phyloP scores from a whole-genome alignment of 2,888 invertebrate genomes.

The Caenorhabditis drosophilae region DNA sequence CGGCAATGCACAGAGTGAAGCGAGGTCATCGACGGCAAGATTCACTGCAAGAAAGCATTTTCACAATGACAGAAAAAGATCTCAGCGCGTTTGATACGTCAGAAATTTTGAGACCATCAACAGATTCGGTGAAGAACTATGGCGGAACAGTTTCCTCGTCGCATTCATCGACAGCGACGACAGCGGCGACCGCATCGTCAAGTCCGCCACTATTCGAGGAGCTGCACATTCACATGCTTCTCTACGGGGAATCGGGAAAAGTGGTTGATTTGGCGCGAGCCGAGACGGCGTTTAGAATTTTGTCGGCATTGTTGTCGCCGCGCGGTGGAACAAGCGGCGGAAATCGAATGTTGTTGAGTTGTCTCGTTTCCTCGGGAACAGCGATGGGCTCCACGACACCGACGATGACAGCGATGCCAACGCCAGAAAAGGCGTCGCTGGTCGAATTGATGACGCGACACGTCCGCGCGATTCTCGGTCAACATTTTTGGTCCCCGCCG shows the following conservation, averaged over 20 bases:
- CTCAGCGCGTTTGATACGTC: slow-evolving; percentile 49
- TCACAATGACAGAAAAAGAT: slow-evolving; percentile 51
- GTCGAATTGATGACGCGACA: slow-evolving; percentile 79
- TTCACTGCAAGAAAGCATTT: slow-evolving; percentile 64
- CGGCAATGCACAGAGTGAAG: slow-evolving; percentile 37
- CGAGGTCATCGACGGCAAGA: slow-evolving; percentile 63
- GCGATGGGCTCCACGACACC: slow-evolving; percentile 16
- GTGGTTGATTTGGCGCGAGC: slow-evolving; percentile 57
- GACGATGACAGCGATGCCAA: no score
- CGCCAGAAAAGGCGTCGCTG: slow-evolving; percentile 66
- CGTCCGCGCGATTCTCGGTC: slow-evolving; percentile 80
- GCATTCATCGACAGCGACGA: slow-evolving; percentile 4
- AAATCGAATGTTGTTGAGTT: slow-evolving; percentile 59
- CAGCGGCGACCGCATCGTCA: slow-evolving; percentile 14
- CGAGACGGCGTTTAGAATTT: slow-evolving; percentile 64
- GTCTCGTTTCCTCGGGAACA: slow-evolving; percentile 61
- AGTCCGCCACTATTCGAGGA: slow-evolving; percentile 75
- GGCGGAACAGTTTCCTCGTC: slow-evolving; percentile 28
- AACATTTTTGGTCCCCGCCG: slow-evolving; percentile 70
- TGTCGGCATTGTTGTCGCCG: slow-evolving; percentile 56
- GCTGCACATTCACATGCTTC: slow-evolving; percentile 82
- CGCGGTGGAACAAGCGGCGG: slow-evolving; percentile 50
- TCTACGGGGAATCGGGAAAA: slow-evolving; percentile 70
- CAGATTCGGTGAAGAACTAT: slow-evolving; percentile 38
- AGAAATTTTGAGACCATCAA: slow-evolving; percentile 44